Percentiles rank a stretch among this genome's conserved stretches.
Evolutionary conservation across 2,888 invertebrate genomes (phyloP).

Genomic region (Autographa pulchrina): DNA sequence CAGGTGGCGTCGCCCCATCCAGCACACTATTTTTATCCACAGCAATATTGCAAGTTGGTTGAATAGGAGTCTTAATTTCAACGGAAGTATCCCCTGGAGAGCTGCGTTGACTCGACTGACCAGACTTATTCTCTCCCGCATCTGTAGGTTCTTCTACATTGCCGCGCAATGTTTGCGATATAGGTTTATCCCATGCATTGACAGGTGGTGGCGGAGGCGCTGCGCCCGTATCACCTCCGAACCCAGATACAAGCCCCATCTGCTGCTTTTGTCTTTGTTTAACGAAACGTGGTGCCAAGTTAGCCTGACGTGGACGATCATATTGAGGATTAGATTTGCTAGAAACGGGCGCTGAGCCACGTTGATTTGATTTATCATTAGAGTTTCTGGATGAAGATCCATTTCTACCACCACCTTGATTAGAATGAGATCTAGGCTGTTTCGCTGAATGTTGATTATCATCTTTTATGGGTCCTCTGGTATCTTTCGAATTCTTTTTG

Average conservation of each 20-base stretch:
- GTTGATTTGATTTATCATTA: constrained; percentile 79
- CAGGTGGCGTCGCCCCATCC: constrained; percentile 94
- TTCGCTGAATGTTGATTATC: constrained; percentile 75
- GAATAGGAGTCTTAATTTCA: constrained; percentile 74
- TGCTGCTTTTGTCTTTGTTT: constrained; percentile 91
- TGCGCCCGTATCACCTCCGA: constrained; percentile 88
- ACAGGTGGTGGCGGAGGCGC: constrained; percentile 92
- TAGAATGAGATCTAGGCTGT: constrained; percentile 84
- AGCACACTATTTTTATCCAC: constrained; percentile 89
- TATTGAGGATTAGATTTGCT: constrained; percentile 80
- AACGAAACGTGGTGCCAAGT: constrained; percentile 93
- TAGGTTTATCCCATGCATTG: constrained; percentile 96
- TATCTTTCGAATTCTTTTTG: constrained; percentile 92
- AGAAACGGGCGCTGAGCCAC: constrained; percentile 76
- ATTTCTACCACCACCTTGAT: constrained; percentile 84
- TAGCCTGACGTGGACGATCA: constrained; percentile 89
- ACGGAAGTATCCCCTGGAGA: constrained; percentile 80
- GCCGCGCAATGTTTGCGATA: constrained; percentile 91
- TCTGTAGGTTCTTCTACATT: constrained; percentile 84
- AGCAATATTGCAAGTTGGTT: constrained; percentile 69
- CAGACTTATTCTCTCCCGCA: constrained; percentile 76
- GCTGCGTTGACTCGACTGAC: constrained; percentile 83
- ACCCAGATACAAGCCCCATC: constrained; percentile 80
- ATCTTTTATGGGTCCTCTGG: constrained; percentile 80
- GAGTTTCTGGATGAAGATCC: constrained; percentile 82